Evolutionary conservation across 2,113 vertebrate genomes (phyloP), one percentile per base, ranked within the genome.

Genomic region (Origma solitaria): DNA sequence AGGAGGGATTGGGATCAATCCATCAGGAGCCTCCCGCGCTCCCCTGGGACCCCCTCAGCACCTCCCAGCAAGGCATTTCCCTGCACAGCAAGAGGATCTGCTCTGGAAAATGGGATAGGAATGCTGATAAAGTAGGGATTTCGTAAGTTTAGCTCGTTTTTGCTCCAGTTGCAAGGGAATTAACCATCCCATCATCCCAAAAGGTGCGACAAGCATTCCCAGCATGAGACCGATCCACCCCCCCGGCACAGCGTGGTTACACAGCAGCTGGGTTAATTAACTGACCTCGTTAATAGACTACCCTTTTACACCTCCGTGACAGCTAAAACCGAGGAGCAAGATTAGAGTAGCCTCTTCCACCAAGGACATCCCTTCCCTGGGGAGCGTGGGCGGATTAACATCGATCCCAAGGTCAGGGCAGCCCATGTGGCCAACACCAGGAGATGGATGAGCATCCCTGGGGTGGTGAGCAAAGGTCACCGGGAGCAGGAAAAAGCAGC

Each of bases 341-440:
- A 57, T 62, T 15, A 45, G 56, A 94, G 91, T 2, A 9, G 53
- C 47, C 58, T 68, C 60, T 75, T 44, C 86, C 40, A 58, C 25
- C 27, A 6, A 62, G 73, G 70, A 27, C 80, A 81, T 49, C 13
- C 0, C 64, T 69, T 82, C 92, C 89, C 91, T 27, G 70, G 80
- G 82, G 93, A 33, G 12, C 4, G 5, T 11, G 73, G 58, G 37
- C 0, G 9, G 58, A 90, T 93, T 47, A 35, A 68, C 92, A 57
- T 13, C 4, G 13, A 89, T 71, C 53, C 72, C 86, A 90, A 95
- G 89, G 95, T 89, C 95, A 95, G 57, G 50, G 66, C 58, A 64
- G 57, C 72, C 51, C 90, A 13, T 7, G 60, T 40, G 83, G 73
- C 45, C 70, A 19, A 18, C 61, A 15, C 37, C 75, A 54, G 71